A percentile compares a stretch with the other conserved stretches of the same genome.
These are phyloP conservation scores for Drosophila basisetae DNA, from an alignment of 2,888 invertebrate species.

Conservation along the genomic window DNA sequence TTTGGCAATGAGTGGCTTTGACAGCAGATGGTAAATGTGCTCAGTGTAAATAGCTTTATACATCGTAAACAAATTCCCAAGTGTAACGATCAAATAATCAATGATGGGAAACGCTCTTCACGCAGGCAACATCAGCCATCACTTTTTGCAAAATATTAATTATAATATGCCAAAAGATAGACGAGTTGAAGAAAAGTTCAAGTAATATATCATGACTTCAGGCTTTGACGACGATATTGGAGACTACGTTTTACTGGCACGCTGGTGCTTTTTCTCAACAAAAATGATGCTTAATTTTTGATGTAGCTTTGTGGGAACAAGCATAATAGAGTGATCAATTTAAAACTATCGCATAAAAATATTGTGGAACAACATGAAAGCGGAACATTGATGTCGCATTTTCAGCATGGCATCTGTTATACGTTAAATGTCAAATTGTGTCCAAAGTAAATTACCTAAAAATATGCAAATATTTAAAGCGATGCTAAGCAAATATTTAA, in stretches of 20 bases:
- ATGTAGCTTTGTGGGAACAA: background rate
- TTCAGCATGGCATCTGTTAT: background rate
- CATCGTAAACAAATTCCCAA: background rate
- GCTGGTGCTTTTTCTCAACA: background rate
- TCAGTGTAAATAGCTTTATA: background rate
- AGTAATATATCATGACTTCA: background rate
- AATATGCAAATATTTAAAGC: too few relatives aligned
- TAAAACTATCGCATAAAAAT: background rate
- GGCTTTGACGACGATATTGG: background rate
- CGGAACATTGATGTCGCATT: background rate
- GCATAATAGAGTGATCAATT: background rate
- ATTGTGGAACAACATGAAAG: background rate
- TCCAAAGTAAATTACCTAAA: background rate
- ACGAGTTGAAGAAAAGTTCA: too few relatives aligned
- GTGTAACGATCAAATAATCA: too few relatives aligned
- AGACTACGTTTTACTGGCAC: background rate
- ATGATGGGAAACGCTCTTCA: background rate
- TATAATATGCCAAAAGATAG: background rate
- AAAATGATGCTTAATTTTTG: background rate
- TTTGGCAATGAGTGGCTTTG: background rate
- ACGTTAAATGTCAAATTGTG: background rate
- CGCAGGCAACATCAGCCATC: background rate
- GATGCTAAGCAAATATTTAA: background rate
- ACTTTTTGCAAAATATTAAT: background rate
- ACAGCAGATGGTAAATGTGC: background rate